These are phyloP conservation scores for Laspeyria flexula DNA, from an alignment of 2,888 invertebrate species.

Conservation along the genomic window DNA sequence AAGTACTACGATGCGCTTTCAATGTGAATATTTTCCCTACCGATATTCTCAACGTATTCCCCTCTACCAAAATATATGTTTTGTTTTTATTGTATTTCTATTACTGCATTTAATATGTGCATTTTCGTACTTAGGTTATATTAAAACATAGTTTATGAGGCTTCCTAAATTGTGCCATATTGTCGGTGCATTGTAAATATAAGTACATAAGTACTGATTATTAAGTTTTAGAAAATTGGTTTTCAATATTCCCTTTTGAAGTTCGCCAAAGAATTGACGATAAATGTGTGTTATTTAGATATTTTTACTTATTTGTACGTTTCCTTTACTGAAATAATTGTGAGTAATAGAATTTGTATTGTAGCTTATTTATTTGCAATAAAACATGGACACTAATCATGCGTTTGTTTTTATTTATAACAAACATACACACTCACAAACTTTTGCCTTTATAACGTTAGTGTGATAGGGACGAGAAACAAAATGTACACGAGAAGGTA, in stretches of 20 bases:
- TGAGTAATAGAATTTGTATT: conserved; percentile 63
- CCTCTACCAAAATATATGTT: neutral
- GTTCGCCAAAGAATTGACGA: conserved; percentile 51
- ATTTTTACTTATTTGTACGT: conserved; percentile 50
- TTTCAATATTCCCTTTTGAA: conserved; percentile 19
- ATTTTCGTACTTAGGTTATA: conserved; percentile 40
- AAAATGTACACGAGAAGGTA: too few species aligned
- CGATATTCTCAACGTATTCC: too few species aligned
- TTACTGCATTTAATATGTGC: conserved; percentile 51
- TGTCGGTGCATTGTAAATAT: conserved; percentile 45
- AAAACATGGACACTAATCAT: conserved; percentile 46
- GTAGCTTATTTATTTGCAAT: conserved; percentile 79
- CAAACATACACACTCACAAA: too few species aligned
- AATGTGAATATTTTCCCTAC: neutral
- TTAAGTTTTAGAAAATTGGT: conserved; percentile 29
- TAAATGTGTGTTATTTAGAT: conserved; percentile 43
- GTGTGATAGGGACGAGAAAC: too few species aligned
- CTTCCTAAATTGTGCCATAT: conserved; percentile 36
- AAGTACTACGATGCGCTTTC: neutral
- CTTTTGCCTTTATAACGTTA: too few species aligned
- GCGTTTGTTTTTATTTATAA: too few species aligned
- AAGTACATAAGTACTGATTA: conserved; percentile 30
- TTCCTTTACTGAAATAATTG: conserved; percentile 49
- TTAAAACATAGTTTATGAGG: conserved; percentile 21
- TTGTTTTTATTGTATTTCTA: conserved; percentile 17